These are phyloP conservation scores for Amorpha juglandis DNA, from an alignment of 2,888 invertebrate species.

Conservation along the genomic window DNA sequence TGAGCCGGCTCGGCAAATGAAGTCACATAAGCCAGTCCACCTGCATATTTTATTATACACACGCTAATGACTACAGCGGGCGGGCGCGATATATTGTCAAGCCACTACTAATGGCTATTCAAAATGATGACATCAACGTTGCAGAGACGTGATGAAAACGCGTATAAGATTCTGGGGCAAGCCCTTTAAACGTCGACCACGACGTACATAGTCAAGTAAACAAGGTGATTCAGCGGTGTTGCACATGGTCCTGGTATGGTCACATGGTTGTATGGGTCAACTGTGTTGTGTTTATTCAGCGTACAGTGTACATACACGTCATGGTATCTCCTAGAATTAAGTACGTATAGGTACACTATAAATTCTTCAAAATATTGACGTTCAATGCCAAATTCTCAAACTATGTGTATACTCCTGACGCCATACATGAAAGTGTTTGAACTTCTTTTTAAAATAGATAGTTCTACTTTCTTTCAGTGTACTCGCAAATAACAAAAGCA, in stretches of 20 bases:
- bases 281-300: constrained; percentile 71
- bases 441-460: neutral
- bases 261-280: constrained; percentile 46
- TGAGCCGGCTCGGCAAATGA: neutral
- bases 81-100: constrained; percentile 12
- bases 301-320: constrained; percentile 52
- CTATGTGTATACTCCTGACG: neutral
- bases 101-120: constrained; percentile 11
- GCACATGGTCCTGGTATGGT: constrained; percentile 54
- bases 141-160: constrained; percentile 34
- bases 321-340: neutral
- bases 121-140: constrained; percentile 43
- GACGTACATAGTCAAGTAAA: constrained; percentile 52
- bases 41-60: constrained; percentile 18
- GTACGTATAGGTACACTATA: neutral
- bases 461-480: neutral
- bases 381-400: neutral
- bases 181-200: constrained; percentile 45
- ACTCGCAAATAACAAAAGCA: neutral
- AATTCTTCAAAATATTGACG: neutral
- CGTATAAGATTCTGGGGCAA: constrained; percentile 43
- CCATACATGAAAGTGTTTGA: neutral
- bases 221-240: constrained; percentile 69
- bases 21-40: constrained; percentile 11
- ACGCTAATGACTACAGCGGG: constrained; percentile 15